phyloP scores from a whole-genome alignment of 2,797 vertebrate species.

The Hoplostethus atlanticus region DNA sequence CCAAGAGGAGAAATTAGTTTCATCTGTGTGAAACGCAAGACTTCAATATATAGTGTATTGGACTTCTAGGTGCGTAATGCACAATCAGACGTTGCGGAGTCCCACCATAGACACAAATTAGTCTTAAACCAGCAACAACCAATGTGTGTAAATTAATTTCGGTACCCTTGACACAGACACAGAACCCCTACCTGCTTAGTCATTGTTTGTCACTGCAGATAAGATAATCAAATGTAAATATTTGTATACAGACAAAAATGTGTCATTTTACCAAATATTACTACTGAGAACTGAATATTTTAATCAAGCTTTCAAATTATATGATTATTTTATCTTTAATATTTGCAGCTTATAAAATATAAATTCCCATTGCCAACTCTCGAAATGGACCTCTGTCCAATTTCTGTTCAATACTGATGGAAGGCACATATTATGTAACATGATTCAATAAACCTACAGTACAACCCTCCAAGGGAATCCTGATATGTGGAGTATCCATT shows the following conservation, averaged over 20 bases:
- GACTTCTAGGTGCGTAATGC: background rate
- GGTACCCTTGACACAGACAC: too few relatives aligned
- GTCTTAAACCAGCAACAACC: too few relatives aligned
- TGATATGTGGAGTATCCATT: conserved; percentile 67
- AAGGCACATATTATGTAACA: conserved; percentile 9
- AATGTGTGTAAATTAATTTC: too few relatives aligned
- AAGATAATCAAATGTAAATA: too few relatives aligned
- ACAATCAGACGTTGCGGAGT: background rate
- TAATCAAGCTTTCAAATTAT: background rate
- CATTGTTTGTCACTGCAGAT: too few relatives aligned
- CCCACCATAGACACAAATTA: background rate
- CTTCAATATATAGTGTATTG: conserved; percentile 12
- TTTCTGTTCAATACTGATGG: conserved; percentile 1
- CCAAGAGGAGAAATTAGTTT: conserved; percentile 51
- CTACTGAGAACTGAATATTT: too few relatives aligned
- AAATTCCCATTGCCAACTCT: background rate
- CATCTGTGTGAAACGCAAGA: conserved; percentile 35
- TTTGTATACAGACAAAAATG: too few relatives aligned
- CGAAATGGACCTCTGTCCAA: background rate
- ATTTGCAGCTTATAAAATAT: background rate
- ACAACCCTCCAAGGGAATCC: conserved; percentile 32
- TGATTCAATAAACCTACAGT: conserved; percentile 6
- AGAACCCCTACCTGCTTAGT: too few relatives aligned
- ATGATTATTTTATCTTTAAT: background rate
- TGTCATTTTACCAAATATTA: too few relatives aligned